Percentiles rank a stretch among this genome's conserved stretches.
Evolutionary conservation across 2,888 invertebrate genomes (phyloP).

Genomic region (Tridacna gigas): DNA sequence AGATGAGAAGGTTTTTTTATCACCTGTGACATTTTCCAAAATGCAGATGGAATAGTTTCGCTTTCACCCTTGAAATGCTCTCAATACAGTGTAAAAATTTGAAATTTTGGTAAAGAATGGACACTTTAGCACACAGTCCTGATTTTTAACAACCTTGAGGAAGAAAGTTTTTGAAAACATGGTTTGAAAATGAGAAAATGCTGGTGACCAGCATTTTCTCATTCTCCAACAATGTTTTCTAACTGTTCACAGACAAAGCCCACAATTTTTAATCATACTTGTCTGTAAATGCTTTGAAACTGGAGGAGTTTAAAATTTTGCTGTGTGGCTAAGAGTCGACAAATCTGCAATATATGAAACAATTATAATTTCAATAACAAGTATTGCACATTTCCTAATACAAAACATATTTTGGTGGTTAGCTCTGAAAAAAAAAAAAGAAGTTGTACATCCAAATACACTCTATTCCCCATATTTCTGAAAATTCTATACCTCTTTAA

Average conservation of each 20-base stretch:
- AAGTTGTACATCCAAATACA: too few species aligned
- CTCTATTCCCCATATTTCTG: too few species aligned
- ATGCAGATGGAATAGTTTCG: too few species aligned
- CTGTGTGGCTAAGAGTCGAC: background rate
- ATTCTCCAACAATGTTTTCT: background rate
- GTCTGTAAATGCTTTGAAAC: background rate
- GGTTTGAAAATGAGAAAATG: background rate
- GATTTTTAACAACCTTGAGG: background rate
- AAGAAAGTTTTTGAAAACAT: background rate
- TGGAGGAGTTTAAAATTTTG: background rate
- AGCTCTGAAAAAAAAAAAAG: too few species aligned
- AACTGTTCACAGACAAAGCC: background rate
- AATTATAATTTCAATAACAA: background rate
- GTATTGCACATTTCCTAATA: too few species aligned
- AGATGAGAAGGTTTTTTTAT: too few species aligned
- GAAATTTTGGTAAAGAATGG: too few species aligned
- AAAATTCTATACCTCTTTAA: too few species aligned
- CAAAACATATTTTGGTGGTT: too few species aligned
- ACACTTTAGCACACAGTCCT: background rate
- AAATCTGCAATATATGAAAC: background rate
- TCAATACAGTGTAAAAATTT: too few species aligned
- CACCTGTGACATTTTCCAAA: too few species aligned
- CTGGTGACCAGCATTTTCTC: background rate
- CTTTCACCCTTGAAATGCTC: too few species aligned
- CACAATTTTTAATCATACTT: background rate